Base-by-base conservation (phyloP, 2,888 invertebrate genomes). In the Lumbricus terrestris region DNA sequence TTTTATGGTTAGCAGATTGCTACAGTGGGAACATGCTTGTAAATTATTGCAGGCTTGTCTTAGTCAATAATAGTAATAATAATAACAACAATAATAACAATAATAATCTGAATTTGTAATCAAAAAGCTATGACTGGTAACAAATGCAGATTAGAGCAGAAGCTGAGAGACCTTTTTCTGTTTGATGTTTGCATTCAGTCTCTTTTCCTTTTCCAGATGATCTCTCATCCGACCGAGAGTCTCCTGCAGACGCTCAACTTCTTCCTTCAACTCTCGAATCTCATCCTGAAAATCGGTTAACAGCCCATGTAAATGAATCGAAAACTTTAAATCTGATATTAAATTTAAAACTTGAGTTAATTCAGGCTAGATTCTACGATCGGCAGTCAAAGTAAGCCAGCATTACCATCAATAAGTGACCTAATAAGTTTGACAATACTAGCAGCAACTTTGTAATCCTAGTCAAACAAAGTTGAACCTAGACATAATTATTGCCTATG, bases 241-340 rank as follows among this genome's bases (percentile, higher is more conserved):
- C 37, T 88, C 40, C 88, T 47, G 47, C 29, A 88, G 42, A 42
- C 88, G 40, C 33, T 38, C 18, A 34, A 42, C 37, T 40, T 47
- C 88, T 40, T 88, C 88, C 38, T 88, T 40, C 40, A 47, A 88
- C 33, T 40, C 88, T 40, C 38, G 37, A 40, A 85, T 85, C 35
- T 85, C 85, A 85, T 85, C 35, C 85, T 85, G 35, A 35, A 35
- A 4, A 85, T 35, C 85, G 35, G 37, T n/a, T n/a, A 47, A 47
- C 47, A 47, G 47, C 23, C 47, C 1, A 23, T 23, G 23, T 47
- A 40, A 16, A 40, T 40, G 15, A 40, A n/a, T n/a, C n/a, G n/a
- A n/a, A n/a, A n/a, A n/a, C n/a, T n/a, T n/a, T n/a, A n/a, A n/a
- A n/a, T n/a, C n/a, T n/a, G n/a, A n/a, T n/a, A n/a, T n/a, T n/a